These are phyloP conservation scores for Cyrtodaria siliqua DNA, from an alignment of 2,888 invertebrate species.

Conservation along the genomic window DNA sequence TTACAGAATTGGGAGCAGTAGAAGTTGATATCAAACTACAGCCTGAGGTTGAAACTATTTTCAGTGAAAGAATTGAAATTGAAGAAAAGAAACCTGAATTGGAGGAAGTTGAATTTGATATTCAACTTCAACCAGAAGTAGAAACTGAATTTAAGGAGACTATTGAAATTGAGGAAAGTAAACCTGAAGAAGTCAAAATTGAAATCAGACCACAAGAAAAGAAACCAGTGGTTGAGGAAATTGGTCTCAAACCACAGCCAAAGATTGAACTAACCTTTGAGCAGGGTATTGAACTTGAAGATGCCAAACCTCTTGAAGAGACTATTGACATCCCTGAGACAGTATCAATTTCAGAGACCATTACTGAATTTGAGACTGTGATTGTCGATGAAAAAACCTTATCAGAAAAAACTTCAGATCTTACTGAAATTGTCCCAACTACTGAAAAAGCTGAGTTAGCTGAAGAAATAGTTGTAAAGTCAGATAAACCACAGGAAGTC, in stretches of 20 bases:
- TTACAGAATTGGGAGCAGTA: slow-evolving; percentile 20
- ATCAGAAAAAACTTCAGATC: not conserved
- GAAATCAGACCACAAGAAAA: slow-evolving; percentile 16
- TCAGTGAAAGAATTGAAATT: no score
- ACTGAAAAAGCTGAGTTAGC: not conserved
- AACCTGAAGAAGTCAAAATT: slow-evolving; percentile 6
- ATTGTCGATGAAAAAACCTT: not conserved
- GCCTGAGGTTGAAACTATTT: not conserved
- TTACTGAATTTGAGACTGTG: no score
- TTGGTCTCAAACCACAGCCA: slow-evolving; percentile 2
- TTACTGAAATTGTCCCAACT: slow-evolving; percentile 11
- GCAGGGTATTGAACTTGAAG: slow-evolving; percentile 10
- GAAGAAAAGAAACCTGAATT: slow-evolving; percentile 1
- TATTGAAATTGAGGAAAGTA: slow-evolving; percentile 5
- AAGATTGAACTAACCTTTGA: slow-evolving; percentile 13
- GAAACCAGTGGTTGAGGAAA: slow-evolving; percentile 3
- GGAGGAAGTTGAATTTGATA: slow-evolving; percentile 4
- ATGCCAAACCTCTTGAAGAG: not conserved
- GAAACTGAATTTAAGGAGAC: slow-evolving; percentile 10
- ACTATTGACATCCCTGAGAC: not conserved
- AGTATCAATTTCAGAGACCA: not conserved
- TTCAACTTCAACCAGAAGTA: not conserved
- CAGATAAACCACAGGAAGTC: slow-evolving; percentile 14
- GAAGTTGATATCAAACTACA: slow-evolving; percentile 14
- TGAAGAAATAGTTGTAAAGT: no score